phyloP scores from a whole-genome alignment of 1,140 invertebrate species.

The Saxidomus purpurata region DNA sequence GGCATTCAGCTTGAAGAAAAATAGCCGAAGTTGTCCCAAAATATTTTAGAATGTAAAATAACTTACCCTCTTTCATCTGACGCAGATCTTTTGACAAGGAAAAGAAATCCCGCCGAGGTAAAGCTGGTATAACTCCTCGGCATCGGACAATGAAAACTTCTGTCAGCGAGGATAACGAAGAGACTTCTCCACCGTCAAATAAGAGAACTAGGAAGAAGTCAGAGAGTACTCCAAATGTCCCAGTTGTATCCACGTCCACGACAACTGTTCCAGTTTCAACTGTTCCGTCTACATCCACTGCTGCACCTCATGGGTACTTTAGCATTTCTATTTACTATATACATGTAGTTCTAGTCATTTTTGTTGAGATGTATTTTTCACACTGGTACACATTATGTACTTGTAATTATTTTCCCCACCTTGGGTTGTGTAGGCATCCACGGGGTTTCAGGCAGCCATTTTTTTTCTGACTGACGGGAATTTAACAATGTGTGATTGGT shows the following conservation, averaged over 20 bases:
- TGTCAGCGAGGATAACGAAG: conserved; percentile 40
- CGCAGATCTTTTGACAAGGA: conserved; percentile 50
- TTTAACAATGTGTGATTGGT: too few species aligned
- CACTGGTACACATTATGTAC: too few species aligned
- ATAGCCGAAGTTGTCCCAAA: too few species aligned
- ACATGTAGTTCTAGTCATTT: too few species aligned
- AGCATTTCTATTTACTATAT: conserved; percentile 54
- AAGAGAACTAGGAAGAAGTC: conserved; percentile 52
- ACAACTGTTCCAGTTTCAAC: conserved; percentile 30
- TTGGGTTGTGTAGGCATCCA: too few species aligned
- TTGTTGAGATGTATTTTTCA: too few species aligned
- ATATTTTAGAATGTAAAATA: too few species aligned
- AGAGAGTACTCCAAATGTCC: background rate
- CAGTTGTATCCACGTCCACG: background rate
- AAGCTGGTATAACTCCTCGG: conserved; percentile 89
- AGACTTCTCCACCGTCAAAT: conserved; percentile 10
- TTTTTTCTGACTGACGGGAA: too few species aligned
- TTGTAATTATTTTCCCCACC: too few species aligned
- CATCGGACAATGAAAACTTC: conserved; percentile 24
- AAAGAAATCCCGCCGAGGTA: conserved; percentile 44
- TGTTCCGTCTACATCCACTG: background rate
- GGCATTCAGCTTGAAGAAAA: too few species aligned
- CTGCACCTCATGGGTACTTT: conserved; percentile 15
- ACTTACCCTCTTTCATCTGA: too few species aligned
- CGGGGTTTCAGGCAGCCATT: too few species aligned